Evolutionary conservation across 2,888 invertebrate species (phyloP), one percentile per base, ranked within the genome.

Genomic region (Drosophila imparisetae): DNA sequence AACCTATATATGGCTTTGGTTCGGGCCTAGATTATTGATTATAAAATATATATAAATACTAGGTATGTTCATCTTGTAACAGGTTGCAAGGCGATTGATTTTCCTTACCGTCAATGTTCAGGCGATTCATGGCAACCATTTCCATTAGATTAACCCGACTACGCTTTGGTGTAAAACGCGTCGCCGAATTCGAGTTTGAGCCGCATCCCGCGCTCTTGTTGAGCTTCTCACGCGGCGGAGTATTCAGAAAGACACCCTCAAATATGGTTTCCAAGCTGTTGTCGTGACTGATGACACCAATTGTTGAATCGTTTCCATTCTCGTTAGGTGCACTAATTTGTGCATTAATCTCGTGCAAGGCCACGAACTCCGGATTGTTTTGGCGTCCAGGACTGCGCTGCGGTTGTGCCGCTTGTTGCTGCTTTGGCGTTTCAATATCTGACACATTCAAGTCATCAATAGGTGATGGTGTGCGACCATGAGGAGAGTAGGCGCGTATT

Each of bases 221-320:
- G 2, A 64, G 61, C 2, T 75, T 83, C 27, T 83, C 86, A 6
- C 88, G 83, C 2, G 93, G 92, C 11, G 93, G 92, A 5, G 93
- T 93, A 49, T 92, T 86, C 0, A 93, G 74, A 52, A 93, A 92
- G 24, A 93, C 91, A 8, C 92, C 93, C 75, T 93, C 93, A 52
- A 91, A 93, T 61, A 93, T 93, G 10, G 93, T 93, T 67, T 93
- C 93, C 55, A 93, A 77, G 34, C 90, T 92, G 58, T 80, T 87
- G 34, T 78, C 80, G 27, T 75, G 82, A 67, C 78, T 91, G 5
- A 86, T 54, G 6, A 30, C 58, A 21, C 30, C 72, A n/a, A 36
- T 10, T 38, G 52, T 52, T 4, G 85, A 76, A 27, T 77, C 77
- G 27, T 74, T 61, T 11, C 55, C 77, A 36, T 69, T 78, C 34